phyloP scores from a whole-genome alignment of 2,113 vertebrate species.

The Promerops cafer region DNA sequence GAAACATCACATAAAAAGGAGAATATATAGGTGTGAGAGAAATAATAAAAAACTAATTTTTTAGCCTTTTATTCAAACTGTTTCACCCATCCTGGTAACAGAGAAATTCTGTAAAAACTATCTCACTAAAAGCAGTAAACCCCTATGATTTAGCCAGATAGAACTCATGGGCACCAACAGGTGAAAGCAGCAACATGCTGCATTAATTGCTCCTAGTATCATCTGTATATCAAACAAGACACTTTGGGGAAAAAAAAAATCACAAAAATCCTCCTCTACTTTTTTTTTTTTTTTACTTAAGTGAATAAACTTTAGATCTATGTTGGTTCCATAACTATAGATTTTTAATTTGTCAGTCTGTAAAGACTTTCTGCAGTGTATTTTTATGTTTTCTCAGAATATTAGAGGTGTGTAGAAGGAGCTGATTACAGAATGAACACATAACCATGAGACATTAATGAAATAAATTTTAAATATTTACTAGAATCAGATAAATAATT shows the following conservation, averaged over 20 bases:
- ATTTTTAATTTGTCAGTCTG: neutral
- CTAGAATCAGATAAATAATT: neutral
- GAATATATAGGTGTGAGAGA: neutral
- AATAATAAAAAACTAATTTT: fast-evolving
- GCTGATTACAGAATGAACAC: neutral
- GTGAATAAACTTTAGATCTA: neutral
- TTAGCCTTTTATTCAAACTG: neutral
- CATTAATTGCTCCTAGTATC: neutral
- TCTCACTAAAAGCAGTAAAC: neutral
- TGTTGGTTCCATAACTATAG: neutral
- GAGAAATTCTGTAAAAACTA: neutral
- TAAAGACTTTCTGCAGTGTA: neutral
- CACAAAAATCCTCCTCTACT: neutral
- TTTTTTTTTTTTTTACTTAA: neutral
- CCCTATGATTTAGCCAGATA: neutral
- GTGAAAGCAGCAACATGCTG: neutral
- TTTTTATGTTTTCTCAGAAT: neutral
- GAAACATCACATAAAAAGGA: neutral
- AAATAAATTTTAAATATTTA: neutral
- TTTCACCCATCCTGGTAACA: neutral
- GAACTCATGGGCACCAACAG: neutral
- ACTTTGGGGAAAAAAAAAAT: neutral
- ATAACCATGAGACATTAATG: neutral
- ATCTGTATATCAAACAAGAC: neutral
- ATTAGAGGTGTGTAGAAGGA: neutral